These are phyloP conservation scores for Tragulus kanchil DNA, from an alignment of 2,113 vertebrate species.

Conservation along the genomic window DNA sequence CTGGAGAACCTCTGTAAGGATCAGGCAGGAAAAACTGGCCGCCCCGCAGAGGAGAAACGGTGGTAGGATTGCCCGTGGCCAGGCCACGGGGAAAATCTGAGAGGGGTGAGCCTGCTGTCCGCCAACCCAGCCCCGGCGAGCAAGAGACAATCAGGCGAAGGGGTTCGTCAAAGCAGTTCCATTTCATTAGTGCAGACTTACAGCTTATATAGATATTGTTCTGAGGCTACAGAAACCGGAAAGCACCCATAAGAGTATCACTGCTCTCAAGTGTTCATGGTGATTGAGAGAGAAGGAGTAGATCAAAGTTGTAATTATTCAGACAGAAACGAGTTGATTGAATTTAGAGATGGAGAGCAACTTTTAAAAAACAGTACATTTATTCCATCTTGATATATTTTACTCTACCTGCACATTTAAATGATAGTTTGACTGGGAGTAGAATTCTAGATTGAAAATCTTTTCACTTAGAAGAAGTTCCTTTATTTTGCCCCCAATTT, in stretches of 20 bases:
- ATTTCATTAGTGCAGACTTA: no score
- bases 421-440: neutral
- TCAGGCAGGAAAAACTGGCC: no score
- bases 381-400: neutral
- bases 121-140: no score
- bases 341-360: neutral
- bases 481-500: neutral
- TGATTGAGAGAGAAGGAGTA: neutral
- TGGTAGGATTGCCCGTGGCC: no score
- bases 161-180: no score
- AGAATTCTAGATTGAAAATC: neutral
- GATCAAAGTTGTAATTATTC: neutral
- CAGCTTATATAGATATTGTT: no score
- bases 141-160: no score
- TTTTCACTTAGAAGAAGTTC: neutral
- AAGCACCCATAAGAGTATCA: neutral
- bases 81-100: no score
- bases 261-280: neutral
- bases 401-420: neutral
- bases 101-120: no score
- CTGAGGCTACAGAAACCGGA: neutral
- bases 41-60: no score
- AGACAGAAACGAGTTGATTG: neutral
- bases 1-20: no score
- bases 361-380: neutral